Evolutionary conservation across 2,797 vertebrate genomes (phyloP).

Genomic region (Phoxinus dragarum): DNA sequence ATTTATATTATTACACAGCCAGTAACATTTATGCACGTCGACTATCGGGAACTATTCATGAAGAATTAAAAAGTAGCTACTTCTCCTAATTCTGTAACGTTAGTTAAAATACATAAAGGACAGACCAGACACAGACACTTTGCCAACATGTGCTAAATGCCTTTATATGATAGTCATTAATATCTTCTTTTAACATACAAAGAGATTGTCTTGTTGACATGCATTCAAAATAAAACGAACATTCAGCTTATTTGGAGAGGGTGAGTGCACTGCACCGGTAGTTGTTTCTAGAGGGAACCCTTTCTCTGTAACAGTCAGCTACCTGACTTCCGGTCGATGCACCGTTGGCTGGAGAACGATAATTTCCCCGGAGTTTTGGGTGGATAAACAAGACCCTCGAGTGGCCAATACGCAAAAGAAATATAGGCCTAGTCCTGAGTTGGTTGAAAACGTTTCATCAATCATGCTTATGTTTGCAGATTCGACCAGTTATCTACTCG

Average conservation of each 20-base stretch:
- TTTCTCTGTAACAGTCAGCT: conserved; percentile 35
- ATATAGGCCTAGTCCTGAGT: conserved; percentile 59
- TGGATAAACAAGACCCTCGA: conserved; percentile 34
- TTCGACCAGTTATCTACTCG: background rate
- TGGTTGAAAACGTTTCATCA: conserved; percentile 44
- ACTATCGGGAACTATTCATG: background rate
- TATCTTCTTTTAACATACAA: no score
- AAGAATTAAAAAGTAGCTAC: background rate
- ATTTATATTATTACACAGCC: background rate
- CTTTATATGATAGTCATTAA: background rate
- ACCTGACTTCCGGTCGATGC: conserved; percentile 52
- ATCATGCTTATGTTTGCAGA: background rate
- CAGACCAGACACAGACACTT: background rate
- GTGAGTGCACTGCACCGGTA: background rate
- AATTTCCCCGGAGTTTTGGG: conserved; percentile 66
- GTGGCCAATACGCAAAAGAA: conserved; percentile 58
- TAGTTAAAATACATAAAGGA: no score
- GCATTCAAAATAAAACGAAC: background rate
- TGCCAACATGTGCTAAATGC: background rate
- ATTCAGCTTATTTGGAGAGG: background rate
- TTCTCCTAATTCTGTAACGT: background rate
- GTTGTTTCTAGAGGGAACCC: conserved; percentile 58
- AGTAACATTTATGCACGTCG: background rate
- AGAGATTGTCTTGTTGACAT: no score
- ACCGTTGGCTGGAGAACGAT: conserved; percentile 59